These are phyloP conservation scores for Holacanthus passer DNA, from an alignment of 2,113 vertebrate species.

Conservation along the genomic window DNA sequence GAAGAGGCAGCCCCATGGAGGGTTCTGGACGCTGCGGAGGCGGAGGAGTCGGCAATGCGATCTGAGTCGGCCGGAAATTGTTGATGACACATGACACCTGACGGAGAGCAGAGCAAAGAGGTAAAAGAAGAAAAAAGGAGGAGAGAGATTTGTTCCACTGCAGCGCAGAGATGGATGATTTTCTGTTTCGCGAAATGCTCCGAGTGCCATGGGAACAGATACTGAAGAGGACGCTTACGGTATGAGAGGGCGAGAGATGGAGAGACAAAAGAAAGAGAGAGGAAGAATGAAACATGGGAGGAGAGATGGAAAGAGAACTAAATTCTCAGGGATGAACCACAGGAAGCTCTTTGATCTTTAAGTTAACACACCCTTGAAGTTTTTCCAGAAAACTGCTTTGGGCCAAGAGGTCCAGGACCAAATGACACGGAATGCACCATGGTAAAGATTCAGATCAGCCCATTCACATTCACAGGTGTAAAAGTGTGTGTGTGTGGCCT, in stretches of 20 bases:
- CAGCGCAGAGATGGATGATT: neutral
- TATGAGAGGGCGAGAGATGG: neutral
- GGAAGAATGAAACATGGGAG: constrained; percentile 5
- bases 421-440: neutral
- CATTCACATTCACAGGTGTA: constrained; percentile 7
- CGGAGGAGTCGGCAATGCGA: constrained; percentile 33
- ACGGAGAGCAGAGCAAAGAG: constrained; percentile 28
- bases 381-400: constrained; percentile 17
- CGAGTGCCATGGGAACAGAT: neutral
- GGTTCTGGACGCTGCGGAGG: constrained; percentile 73
- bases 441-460: constrained; percentile 6
- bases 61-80: constrained; percentile 81
- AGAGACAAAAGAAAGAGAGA: constrained; percentile 12
- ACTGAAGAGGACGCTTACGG: constrained; percentile 5
- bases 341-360: constrained; percentile 38
- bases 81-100: constrained; percentile 87
- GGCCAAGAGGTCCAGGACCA: neutral
- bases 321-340: neutral
- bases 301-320: neutral
- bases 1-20: constrained; percentile 81
- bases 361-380: neutral
- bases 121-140: constrained; percentile 1
- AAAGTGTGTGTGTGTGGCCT: neutral
- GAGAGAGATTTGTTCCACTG: constrained; percentile 1
- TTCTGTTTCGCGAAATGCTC: neutral